Evolutionary conservation across 2,888 invertebrate species (phyloP).

Genomic region (Macaria liturata): DNA sequence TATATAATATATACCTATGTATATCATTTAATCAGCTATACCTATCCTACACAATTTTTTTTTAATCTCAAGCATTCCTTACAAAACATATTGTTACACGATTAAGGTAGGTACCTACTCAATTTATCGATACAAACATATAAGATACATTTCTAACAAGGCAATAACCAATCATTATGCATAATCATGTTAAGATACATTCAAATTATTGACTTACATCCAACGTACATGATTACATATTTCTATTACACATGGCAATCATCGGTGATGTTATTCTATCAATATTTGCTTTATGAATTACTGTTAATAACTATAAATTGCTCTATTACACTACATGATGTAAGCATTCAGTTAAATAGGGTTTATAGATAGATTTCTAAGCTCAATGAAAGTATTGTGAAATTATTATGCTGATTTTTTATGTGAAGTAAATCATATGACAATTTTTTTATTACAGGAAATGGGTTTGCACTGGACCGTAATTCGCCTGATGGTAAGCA

Average conservation of each 20-base stretch:
- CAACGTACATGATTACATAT: constrained; percentile 15
- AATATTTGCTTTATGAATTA: constrained; percentile 33
- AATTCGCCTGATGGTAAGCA: no score
- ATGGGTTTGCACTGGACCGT: no score
- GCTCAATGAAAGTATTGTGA: no score
- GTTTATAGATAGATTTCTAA: no score
- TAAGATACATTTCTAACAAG: constrained; percentile 7
- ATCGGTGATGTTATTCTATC: constrained; percentile 17
- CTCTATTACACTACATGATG: constrained; percentile 28
- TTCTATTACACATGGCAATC: constrained; percentile 20
- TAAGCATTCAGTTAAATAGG: constrained; percentile 10
- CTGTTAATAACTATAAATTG: constrained; percentile 30
- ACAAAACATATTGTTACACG: no score
- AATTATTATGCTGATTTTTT: no score
- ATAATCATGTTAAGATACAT: constrained; percentile 13
- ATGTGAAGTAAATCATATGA: no score
- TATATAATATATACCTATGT: no score
- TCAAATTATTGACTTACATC: constrained; percentile 17
- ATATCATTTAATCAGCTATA: no score
- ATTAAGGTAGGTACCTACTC: constrained; percentile 1
- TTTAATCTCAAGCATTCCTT: no score
- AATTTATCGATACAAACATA: background rate
- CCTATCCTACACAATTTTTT: no score
- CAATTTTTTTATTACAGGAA: no score
- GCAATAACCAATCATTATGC: constrained; percentile 15